A percentile compares a stretch with the other conserved stretches of the same genome.
Evolutionary conservation across 2,113 vertebrate species (phyloP).

Genomic region (mouse (Mus musculus)): GRCm39 chr17:83080501-83081000

Average conservation of each 20-base stretch:
- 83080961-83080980: background rate
- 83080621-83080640: background rate
- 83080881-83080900: background rate
- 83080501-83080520: background rate
- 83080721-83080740: background rate
- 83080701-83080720: background rate
- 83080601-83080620: background rate
- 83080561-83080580: background rate
- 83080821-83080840: background rate
- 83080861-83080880: conserved; percentile 9
- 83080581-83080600: background rate
- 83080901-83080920: background rate
- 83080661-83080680: background rate
- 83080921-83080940: background rate
- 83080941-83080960: background rate
- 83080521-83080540: background rate
- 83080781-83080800: background rate
- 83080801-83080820: background rate
- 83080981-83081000: background rate
- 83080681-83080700: background rate
- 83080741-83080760: background rate
- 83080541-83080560: background rate
- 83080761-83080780: background rate
- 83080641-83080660: background rate
- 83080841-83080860: background rate